phyloP scores from a whole-genome alignment of 1,140 invertebrate species.

The Ips nitidus region DNA sequence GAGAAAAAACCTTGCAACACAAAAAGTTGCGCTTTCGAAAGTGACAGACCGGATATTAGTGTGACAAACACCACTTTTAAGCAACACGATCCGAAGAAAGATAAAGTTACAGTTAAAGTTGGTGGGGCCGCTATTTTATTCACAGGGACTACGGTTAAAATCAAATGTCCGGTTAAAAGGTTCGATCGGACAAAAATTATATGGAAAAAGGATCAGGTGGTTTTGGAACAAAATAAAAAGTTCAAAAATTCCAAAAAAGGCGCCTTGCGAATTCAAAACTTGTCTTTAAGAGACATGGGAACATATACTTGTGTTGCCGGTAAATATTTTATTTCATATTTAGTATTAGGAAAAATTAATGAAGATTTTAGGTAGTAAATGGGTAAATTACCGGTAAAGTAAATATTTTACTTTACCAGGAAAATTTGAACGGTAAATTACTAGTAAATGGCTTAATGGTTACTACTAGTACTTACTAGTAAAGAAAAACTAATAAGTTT shows the following conservation, averaged over 20 bases:
- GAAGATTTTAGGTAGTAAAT: too few species aligned
- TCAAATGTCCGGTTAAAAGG: constrained; percentile 85
- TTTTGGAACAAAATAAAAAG: constrained; percentile 71
- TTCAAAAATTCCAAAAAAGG: constrained; percentile 85
- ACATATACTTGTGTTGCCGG: constrained; percentile 82
- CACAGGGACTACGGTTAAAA: constrained; percentile 83
- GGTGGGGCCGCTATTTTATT: constrained; percentile 83
- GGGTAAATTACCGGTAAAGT: too few species aligned
- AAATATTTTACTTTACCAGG: too few species aligned
- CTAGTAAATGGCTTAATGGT: too few species aligned
- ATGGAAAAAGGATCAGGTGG: constrained; percentile 79
- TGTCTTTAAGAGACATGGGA: constrained; percentile 75
- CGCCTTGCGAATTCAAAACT: constrained; percentile 76
- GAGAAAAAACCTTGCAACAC: constrained; percentile 80
- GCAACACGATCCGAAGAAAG: constrained; percentile 74
- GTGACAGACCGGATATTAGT: constrained; percentile 65
- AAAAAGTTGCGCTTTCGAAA: constrained; percentile 70
- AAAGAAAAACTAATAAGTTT: too few species aligned
- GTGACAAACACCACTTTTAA: constrained; percentile 74
- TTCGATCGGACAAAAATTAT: constrained; percentile 77
- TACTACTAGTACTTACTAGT: too few species aligned
- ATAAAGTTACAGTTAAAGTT: constrained; percentile 77
- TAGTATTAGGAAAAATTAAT: too few species aligned
- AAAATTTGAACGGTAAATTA: too few species aligned
- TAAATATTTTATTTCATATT: constrained; percentile 2